phyloP scores from a whole-genome alignment of 2,888 invertebrate species.

The Silvanus unidentatus region DNA sequence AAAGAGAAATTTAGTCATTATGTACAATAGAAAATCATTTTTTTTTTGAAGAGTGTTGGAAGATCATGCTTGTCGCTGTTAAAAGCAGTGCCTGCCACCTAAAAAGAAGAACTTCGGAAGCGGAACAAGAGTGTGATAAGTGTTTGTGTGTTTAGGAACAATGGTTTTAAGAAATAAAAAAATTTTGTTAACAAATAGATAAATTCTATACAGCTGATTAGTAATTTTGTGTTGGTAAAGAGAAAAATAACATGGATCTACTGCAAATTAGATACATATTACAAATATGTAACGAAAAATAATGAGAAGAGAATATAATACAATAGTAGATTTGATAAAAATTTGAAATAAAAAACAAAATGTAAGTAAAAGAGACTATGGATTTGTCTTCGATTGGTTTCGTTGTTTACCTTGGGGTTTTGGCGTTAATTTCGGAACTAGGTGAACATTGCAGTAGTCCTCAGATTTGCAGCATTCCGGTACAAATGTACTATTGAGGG shows the following conservation, averaged over 20 bases:
- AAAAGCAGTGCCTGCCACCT: constrained; percentile 1
- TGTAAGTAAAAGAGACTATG: no score
- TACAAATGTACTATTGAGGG: constrained; percentile 69
- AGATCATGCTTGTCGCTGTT: background rate
- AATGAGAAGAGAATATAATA: constrained; percentile 7
- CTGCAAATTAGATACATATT: no score
- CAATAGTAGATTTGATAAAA: no score
- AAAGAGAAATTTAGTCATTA: no score
- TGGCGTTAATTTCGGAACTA: constrained; percentile 63
- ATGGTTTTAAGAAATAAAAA: no score
- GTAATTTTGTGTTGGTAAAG: no score
- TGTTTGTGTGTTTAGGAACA: background rate
- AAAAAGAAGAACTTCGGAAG: background rate
- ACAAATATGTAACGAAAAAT: constrained; percentile 11
- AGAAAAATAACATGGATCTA: no score
- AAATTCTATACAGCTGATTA: no score
- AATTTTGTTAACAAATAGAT: no score
- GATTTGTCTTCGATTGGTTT: no score
- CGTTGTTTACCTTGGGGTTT: constrained; percentile 60
- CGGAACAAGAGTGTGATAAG: background rate
- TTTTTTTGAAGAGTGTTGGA: no score
- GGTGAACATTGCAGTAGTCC: constrained; percentile 67
- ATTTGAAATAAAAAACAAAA: background rate
- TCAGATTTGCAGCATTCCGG: constrained; percentile 76
- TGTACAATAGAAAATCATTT: no score